Percentiles rank a stretch among this genome's conserved stretches.
phyloP scores from a whole-genome alignment of 1,140 invertebrate species.

The Plectus sambesii region DNA sequence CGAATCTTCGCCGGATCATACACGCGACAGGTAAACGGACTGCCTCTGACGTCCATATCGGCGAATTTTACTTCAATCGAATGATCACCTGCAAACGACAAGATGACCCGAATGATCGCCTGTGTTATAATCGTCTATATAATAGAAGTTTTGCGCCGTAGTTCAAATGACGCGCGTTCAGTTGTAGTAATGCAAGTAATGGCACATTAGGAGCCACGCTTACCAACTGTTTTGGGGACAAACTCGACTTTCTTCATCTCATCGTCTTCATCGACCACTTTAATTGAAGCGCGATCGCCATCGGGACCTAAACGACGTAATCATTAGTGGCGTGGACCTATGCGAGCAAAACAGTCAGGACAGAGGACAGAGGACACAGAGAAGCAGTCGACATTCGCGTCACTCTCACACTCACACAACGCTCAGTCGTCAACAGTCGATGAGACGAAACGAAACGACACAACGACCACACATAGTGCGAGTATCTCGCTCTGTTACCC shows the following conservation, averaged over 20 bases:
- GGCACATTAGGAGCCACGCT: slow-evolving; percentile 16
- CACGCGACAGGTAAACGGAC: slow-evolving; percentile 80
- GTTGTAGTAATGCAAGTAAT: slow-evolving; percentile 1
- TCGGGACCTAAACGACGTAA: slow-evolving; percentile 16
- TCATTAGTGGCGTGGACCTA: too few relatives aligned
- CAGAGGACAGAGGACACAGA: too few relatives aligned
- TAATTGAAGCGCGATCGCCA: slow-evolving; percentile 25
- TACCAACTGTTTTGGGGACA: slow-evolving; percentile 68
- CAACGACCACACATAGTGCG: too few relatives aligned
- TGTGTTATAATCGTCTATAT: too few relatives aligned
- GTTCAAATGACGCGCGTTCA: too few relatives aligned
- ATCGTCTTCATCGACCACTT: slow-evolving; percentile 71
- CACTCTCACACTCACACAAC: too few relatives aligned
- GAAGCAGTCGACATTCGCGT: too few relatives aligned
- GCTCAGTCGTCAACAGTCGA: too few relatives aligned
- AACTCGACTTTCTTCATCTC: slow-evolving; percentile 76
- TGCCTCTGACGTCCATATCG: slow-evolving; percentile 59
- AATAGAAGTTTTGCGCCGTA: too few relatives aligned
- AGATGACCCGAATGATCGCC: slow-evolving; percentile 5
- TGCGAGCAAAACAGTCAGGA: too few relatives aligned
- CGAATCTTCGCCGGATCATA: slow-evolving; percentile 84
- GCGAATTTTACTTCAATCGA: slow-evolving; percentile 66
- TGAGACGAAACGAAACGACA: too few relatives aligned
- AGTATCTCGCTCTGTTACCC: too few relatives aligned
- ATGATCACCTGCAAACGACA: slow-evolving; percentile 71